phyloP scores from a whole-genome alignment of 2,113 vertebrate species.

The Gopherus evgoodei region DNA sequence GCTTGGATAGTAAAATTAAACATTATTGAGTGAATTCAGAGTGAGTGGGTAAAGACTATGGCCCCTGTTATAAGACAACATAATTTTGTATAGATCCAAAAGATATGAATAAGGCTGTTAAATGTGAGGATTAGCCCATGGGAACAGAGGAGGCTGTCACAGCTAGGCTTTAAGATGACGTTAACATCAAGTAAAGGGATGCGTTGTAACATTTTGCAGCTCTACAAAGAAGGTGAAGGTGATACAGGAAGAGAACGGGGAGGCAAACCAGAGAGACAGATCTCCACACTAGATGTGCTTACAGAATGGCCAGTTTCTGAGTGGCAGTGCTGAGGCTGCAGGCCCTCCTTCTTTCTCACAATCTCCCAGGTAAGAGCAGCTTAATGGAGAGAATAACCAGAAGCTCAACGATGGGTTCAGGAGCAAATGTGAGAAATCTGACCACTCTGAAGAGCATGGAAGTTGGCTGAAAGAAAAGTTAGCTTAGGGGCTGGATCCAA shows the following conservation, averaged over 20 bases:
- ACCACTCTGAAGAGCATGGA: neutral
- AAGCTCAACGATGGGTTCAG: neutral
- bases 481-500: neutral
- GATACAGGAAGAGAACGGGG: neutral
- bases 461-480: neutral
- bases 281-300: rapidly evolving
- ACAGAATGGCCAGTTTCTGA: neutral
- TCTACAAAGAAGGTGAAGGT: neutral
- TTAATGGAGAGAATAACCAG: neutral
- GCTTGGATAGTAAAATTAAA: neutral
- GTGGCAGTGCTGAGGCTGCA: rapidly evolving
- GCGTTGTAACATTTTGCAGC: neutral
- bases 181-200: neutral
- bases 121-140: neutral
- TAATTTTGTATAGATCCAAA: neutral
- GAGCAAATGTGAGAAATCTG: neutral
- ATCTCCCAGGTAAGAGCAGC: neutral
- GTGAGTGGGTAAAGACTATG: neutral
- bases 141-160: neutral
- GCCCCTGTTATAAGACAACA: neutral
- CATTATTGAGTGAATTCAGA: neutral
- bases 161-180: neutral
- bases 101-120: neutral
- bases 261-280: neutral
- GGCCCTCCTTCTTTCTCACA: neutral